Percentiles rank a stretch among this genome's conserved stretches.
Conservation (phyloP, 1,140 invertebrate species). For the Leptonema lineaticorne region DNA sequence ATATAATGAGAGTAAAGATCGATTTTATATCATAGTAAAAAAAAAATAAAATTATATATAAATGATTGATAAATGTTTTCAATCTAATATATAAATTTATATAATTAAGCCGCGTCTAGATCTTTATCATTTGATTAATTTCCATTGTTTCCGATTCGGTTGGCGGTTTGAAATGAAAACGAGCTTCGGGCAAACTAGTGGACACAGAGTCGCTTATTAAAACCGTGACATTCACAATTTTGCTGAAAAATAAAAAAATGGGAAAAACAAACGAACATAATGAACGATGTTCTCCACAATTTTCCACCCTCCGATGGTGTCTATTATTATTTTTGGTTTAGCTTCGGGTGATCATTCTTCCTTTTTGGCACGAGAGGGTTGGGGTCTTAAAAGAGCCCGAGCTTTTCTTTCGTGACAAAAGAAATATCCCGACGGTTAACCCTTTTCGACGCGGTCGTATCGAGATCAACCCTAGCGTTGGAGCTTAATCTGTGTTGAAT, state of each 20-base stretch:
- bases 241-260: background rate
- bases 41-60: too few species aligned
- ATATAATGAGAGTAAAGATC: too few species aligned
- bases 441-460: background rate
- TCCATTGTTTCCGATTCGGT: background rate
- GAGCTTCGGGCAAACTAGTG: too few species aligned
- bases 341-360: too few species aligned
- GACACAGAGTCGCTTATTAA: too few species aligned
- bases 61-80: slow-evolving; percentile 16
- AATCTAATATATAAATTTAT: slow-evolving; percentile 13
- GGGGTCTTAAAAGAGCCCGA: too few species aligned
- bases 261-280: background rate
- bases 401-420: too few species aligned
- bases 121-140: slow-evolving; percentile 27
- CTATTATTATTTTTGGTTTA: too few species aligned
- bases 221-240: slow-evolving; percentile 10
- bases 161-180: too few species aligned
- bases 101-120: slow-evolving; percentile 25
- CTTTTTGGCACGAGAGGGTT: too few species aligned
- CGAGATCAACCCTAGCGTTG: background rate
- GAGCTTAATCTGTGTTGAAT: slow-evolving; percentile 1
- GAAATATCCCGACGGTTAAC: background rate
- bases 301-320: background rate
- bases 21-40: too few species aligned
- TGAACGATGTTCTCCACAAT: background rate